Evolutionary conservation across 2,797 vertebrate species (phyloP).

Genomic region (Oceanodroma leucorhoa): DNA sequence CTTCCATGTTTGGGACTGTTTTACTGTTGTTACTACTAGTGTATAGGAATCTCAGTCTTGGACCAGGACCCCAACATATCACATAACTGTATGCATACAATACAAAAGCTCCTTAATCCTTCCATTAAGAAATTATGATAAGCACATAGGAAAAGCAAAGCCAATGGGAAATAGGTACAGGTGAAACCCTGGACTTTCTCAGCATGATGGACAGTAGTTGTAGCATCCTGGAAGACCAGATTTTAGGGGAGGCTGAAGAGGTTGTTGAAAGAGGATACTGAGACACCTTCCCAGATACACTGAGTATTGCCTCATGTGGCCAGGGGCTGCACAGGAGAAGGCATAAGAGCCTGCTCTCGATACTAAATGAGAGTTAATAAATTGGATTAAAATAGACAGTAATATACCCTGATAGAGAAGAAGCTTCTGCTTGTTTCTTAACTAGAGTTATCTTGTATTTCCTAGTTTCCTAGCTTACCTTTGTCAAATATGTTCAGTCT

Average conservation of each 20-base stretch:
- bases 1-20: neutral
- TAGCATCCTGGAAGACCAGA: neutral
- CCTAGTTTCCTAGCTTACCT: neutral
- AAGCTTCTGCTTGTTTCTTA: neutral
- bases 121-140: neutral
- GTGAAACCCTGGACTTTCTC: neutral
- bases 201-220: fast-evolving
- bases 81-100: fast-evolving
- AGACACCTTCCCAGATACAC: neutral
- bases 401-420: neutral
- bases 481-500: neutral
- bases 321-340: neutral
- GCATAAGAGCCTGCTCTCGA: fast-evolving
- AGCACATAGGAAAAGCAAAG: neutral
- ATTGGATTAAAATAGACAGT: neutral
- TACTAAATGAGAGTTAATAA: neutral
- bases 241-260: neutral
- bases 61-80: neutral
- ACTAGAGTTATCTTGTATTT: neutral
- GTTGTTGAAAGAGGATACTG: neutral
- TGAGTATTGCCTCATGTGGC: neutral
- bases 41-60: neutral
- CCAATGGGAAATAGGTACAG: neutral
- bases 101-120: neutral
- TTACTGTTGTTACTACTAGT: neutral